Evolutionary conservation across 1,140 invertebrate species (phyloP).

Genomic region (Meloidogyne chitwoodi): DNA sequence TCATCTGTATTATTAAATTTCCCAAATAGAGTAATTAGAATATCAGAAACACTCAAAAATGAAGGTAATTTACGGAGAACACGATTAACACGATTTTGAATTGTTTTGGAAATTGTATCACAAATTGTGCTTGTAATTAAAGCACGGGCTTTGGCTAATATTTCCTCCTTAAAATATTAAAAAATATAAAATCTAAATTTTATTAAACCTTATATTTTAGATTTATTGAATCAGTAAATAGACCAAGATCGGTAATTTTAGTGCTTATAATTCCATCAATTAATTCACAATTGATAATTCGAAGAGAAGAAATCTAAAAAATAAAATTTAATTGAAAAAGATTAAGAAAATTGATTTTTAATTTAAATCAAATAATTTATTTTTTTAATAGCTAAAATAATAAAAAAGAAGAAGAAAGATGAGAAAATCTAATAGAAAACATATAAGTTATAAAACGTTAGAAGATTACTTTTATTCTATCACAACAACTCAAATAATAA

Average conservation of each 20-base stretch:
- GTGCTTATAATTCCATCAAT: conserved; percentile 37
- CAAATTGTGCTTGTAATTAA: conserved; percentile 45
- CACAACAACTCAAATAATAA: too few relatives aligned
- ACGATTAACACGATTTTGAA: conserved; percentile 36
- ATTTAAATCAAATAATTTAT: too few relatives aligned
- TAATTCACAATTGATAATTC: conserved; percentile 24
- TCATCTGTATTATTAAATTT: not conserved
- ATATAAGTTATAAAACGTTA: too few relatives aligned
- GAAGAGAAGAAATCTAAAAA: not conserved
- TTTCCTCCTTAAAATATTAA: conserved; percentile 37
- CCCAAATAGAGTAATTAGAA: conserved; percentile 5
- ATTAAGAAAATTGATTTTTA: too few relatives aligned
- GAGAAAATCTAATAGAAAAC: too few relatives aligned
- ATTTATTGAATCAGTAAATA: conserved; percentile 43
- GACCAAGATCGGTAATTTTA: conserved; percentile 36
- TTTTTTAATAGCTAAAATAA: too few relatives aligned
- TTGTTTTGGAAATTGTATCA: conserved; percentile 37
- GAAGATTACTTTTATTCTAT: too few relatives aligned
- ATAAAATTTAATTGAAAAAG: not conserved
- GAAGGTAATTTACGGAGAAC: conserved; percentile 28
- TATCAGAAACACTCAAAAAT: conserved; percentile 20
- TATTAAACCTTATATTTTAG: conserved; percentile 42
- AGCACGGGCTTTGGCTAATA: conserved; percentile 38
- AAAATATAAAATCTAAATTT: not conserved
- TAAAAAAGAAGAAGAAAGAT: too few relatives aligned